phyloP scores from a whole-genome alignment of 2,797 vertebrate genomes.

The Smutsia temminckii region DNA sequence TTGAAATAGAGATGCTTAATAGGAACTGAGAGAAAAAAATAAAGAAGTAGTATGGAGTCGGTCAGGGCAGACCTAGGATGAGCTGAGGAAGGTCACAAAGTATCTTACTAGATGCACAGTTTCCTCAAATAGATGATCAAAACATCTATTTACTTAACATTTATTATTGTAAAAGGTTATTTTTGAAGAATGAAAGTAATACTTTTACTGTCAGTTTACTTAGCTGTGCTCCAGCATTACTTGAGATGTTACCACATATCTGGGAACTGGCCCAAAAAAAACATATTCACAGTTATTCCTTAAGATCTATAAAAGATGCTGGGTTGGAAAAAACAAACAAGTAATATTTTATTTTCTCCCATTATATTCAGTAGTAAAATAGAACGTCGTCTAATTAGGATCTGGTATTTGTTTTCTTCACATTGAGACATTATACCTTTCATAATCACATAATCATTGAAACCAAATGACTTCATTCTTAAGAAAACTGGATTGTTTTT shows the following conservation, averaged over 20 bases:
- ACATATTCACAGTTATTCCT: constrained; percentile 41
- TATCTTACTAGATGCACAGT: background rate
- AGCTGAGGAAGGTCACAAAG: background rate
- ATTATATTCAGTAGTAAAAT: constrained; percentile 56
- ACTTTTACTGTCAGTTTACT: constrained; percentile 32
- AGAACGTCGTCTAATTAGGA: constrained; percentile 57
- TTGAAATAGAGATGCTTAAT: background rate
- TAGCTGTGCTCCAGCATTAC: background rate
- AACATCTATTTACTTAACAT: background rate
- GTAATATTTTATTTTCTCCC: constrained; percentile 50
- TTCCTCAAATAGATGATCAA: background rate
- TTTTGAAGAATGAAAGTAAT: constrained; percentile 30
- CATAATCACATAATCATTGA: constrained; percentile 61
- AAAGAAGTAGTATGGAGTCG: background rate
- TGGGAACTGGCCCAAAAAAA: constrained; percentile 45
- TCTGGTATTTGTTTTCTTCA: constrained; percentile 55
- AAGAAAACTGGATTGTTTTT: constrained; percentile 54
- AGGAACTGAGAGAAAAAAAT: background rate
- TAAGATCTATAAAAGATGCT: constrained; percentile 28
- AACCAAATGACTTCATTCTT: constrained; percentile 58
- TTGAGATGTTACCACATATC: constrained; percentile 48
- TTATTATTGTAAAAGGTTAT: constrained; percentile 22
- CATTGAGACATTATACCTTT: constrained; percentile 55
- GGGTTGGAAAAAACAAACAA: background rate
- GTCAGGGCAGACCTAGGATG: background rate